phyloP scores from a whole-genome alignment of 1,140 invertebrate species.

The Megalonaias nervosa region DNA sequence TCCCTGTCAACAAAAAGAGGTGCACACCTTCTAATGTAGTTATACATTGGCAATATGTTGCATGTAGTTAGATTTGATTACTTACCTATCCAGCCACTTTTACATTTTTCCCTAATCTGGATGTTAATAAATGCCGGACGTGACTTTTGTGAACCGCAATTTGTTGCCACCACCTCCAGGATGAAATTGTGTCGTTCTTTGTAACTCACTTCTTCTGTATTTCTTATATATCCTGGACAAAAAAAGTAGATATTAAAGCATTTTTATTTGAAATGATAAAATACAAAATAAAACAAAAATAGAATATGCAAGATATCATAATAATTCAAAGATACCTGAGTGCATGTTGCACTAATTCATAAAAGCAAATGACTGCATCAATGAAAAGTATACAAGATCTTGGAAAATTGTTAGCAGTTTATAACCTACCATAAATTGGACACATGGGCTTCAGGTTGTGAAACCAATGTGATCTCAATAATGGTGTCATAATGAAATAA shows the following conservation, averaged over 20 bases:
- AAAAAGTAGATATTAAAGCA: background rate
- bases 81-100: slow-evolving; percentile 84
- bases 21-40: background rate
- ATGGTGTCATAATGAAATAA: no score
- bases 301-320: background rate
- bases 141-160: slow-evolving; percentile 91
- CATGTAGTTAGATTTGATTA: background rate
- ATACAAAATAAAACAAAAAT: slow-evolving; percentile 1
- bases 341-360: background rate
- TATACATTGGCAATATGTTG: background rate
- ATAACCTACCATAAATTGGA: no score
- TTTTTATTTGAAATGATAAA: slow-evolving; percentile 1
- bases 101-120: slow-evolving; percentile 86
- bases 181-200: slow-evolving; percentile 95
- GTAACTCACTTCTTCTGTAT: slow-evolving; percentile 93
- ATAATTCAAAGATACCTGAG: background rate
- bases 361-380: background rate
- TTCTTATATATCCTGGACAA: slow-evolving; percentile 83
- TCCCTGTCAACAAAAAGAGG: no score
- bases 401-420: no score
- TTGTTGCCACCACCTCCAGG: slow-evolving; percentile 92
- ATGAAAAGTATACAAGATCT: no score
- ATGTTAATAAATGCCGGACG: slow-evolving; percentile 95
- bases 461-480: no score
- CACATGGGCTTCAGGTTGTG: no score